Evolutionary conservation across 2,113 vertebrate genomes (phyloP).

Genomic region (Phyllostomus hastatus): DNA sequence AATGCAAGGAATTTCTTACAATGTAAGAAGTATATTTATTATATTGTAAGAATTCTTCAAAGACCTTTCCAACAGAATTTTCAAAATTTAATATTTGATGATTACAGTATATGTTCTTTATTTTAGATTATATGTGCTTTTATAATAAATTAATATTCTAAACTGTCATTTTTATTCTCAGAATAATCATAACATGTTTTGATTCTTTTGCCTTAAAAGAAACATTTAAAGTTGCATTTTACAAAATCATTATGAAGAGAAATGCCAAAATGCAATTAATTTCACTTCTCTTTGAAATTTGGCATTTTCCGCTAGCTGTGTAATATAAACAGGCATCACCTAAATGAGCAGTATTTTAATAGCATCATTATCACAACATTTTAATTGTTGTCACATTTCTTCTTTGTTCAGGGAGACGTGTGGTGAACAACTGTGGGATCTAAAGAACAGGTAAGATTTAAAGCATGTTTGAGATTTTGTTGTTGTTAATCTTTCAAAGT

Average conservation of each 20-base stretch:
- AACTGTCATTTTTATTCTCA: not conserved
- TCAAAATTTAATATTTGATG: not conserved
- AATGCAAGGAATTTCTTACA: not conserved
- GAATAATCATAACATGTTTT: constrained; percentile 25
- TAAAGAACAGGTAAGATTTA: constrained; percentile 81
- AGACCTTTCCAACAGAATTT: not conserved
- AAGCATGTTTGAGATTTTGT: not conserved
- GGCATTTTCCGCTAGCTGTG: not conserved
- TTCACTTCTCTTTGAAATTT: not conserved
- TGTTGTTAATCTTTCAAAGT: not conserved
- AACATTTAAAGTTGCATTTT: constrained; percentile 24
- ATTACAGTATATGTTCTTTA: not conserved
- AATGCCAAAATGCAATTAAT: constrained; percentile 47
- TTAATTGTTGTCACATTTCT: constrained; percentile 59
- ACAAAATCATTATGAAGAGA: constrained; percentile 7
- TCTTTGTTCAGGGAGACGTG: constrained; percentile 74
- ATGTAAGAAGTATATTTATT: not conserved
- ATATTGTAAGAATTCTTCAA: not conserved
- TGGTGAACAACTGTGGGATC: constrained; percentile 66
- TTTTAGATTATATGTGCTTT: not conserved
- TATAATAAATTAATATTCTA: not conserved
- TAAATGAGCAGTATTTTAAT: constrained; percentile 43
- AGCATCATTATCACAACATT: constrained; percentile 45
- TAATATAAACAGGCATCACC: constrained; percentile 5
- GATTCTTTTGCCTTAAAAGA: constrained; percentile 15